Conservation (phyloP, 2,797 vertebrate species). For the Antrozous pallidus region DNA sequence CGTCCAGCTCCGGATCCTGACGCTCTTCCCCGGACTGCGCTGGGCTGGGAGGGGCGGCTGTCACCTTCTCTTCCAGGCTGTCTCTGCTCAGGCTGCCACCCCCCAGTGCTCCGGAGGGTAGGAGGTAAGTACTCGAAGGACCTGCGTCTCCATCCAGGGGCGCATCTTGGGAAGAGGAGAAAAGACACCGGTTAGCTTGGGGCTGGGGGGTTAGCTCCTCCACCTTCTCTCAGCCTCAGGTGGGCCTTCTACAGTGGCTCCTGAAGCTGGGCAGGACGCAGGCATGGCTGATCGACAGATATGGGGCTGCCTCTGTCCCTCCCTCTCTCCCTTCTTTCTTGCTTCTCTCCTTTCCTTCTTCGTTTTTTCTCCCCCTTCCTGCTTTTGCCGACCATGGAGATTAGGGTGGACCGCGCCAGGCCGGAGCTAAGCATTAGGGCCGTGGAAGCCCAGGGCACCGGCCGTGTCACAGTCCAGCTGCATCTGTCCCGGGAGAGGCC, state of each 20-base stretch:
- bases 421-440: background rate
- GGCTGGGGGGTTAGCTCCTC: background rate
- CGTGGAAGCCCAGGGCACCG: accelerated
- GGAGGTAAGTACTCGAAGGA: constrained; percentile 9
- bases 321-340: background rate
- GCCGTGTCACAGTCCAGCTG: background rate
- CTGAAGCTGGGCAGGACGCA: background rate
- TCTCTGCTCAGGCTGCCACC: background rate
- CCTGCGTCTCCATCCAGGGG: background rate
- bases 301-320: background rate
- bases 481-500: accelerated
- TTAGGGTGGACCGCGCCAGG: background rate
- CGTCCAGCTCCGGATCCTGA: accelerated
- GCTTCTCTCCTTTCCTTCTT: no score
- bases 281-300: background rate
- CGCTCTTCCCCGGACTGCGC: background rate
- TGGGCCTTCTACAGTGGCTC: no score
- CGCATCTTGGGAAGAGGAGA: constrained; percentile 67
- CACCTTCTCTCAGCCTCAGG: background rate
- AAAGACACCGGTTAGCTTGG: background rate
- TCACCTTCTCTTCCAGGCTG: background rate
- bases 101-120: background rate
- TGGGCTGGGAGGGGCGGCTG: constrained; percentile 2
- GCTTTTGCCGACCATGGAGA: background rate
- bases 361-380: background rate